Percentiles rank a stretch among this genome's conserved stretches.
Conservation (phyloP, 2,113 vertebrate species). For the Bufo bufo region DNA sequence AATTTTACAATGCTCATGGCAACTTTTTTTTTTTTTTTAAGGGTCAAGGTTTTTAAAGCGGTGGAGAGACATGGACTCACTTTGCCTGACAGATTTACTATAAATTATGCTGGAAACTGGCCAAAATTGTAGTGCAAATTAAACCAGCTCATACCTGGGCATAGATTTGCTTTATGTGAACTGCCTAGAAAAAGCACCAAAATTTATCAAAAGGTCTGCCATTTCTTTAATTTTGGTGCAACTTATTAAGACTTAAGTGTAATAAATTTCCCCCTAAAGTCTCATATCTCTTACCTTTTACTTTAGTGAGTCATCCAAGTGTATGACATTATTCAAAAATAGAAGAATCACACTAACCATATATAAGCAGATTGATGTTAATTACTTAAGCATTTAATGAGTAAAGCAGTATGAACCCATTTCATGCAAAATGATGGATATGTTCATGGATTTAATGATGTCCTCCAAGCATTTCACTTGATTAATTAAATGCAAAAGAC, state of each 20-base stretch:
- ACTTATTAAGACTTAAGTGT: not conserved
- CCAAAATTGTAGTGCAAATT: too few species aligned
- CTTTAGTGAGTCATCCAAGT: not conserved
- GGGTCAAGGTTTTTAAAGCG: too few species aligned
- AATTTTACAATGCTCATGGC: too few species aligned
- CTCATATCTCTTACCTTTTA: not conserved
- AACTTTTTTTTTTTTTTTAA: too few species aligned
- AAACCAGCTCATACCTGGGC: too few species aligned
- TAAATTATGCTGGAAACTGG: too few species aligned
- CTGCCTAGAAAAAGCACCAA: too few species aligned
- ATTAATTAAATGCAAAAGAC: constrained; percentile 50
- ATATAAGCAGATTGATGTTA: constrained; percentile 40
- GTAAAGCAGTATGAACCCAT: constrained; percentile 21
- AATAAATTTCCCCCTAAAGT: not conserved
- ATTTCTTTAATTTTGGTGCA: not conserved
- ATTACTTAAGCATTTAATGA: constrained; percentile 41
- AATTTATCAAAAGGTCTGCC: not conserved
- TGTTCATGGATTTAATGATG: constrained; percentile 45
- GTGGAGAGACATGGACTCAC: too few species aligned
- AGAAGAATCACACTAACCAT: constrained; percentile 28
- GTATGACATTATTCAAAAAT: constrained; percentile 17
- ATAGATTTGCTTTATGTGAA: too few species aligned
- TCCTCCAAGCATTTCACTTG: constrained; percentile 32
- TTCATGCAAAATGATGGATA: constrained; percentile 38
- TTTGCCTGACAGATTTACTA: too few species aligned